These are phyloP conservation scores for Nyctibius bracteatus DNA, from an alignment of 2,113 vertebrate genomes.

Conservation along the genomic window DNA sequence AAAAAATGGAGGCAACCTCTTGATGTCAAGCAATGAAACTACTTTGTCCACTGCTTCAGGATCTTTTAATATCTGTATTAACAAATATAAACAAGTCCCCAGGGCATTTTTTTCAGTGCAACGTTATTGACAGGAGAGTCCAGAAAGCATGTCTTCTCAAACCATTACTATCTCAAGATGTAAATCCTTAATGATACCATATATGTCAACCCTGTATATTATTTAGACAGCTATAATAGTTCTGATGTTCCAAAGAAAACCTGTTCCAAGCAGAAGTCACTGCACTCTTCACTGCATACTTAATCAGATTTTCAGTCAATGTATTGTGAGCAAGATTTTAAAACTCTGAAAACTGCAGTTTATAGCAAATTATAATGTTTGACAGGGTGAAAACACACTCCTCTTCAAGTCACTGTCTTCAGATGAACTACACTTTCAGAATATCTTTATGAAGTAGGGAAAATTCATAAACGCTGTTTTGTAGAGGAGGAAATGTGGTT, in stretches of 20 bases:
- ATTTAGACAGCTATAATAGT: slow-evolving; percentile 1
- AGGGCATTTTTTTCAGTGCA: not conserved
- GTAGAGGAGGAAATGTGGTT: not conserved
- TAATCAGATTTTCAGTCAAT: not conserved
- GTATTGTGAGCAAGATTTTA: not conserved
- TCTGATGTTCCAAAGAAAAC: slow-evolving; percentile 7
- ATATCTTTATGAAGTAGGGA: not conserved
- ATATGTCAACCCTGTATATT: not conserved
- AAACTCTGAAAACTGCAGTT: not conserved
- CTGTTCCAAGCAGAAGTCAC: not conserved
- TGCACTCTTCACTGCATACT: not conserved
- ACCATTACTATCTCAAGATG: not conserved
- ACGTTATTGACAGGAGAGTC: not conserved
- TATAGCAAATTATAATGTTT: slow-evolving; percentile 10
- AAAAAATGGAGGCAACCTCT: not conserved
- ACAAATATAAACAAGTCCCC: not conserved
- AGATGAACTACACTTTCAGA: slow-evolving; percentile 10
- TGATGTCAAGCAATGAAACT: not conserved
- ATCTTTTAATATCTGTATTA: not conserved
- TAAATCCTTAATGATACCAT: slow-evolving; percentile 14
- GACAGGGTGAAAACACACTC: not conserved
- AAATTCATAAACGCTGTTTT: not conserved
- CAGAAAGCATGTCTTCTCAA: not conserved
- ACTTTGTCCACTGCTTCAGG: not conserved
- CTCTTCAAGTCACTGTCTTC: slow-evolving; percentile 15